Evolutionary conservation across 2,113 vertebrate species (phyloP).

Genomic region (Nothobranchius kuhntae): DNA sequence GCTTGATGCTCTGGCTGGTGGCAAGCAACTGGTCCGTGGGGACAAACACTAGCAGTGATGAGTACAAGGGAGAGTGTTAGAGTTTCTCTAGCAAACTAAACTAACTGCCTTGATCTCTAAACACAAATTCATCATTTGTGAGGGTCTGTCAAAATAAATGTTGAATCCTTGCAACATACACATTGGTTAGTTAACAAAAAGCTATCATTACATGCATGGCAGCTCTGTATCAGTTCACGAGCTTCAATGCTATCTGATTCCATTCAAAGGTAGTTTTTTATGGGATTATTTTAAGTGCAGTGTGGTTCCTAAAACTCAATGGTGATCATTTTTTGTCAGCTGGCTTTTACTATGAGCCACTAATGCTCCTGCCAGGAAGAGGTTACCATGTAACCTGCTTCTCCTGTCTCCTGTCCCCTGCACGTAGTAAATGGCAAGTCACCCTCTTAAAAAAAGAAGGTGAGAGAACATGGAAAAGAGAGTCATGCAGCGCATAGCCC

Average conservation of each 20-base stretch:
- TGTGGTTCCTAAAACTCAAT: constrained; percentile 33
- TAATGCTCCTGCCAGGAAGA: constrained; percentile 52
- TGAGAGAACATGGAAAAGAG: constrained; percentile 52
- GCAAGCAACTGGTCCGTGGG: constrained; percentile 65
- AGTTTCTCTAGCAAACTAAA: constrained; percentile 36
- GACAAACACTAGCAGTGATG: constrained; percentile 30
- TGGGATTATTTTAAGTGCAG: constrained; percentile 40
- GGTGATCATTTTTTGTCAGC: constrained; percentile 45
- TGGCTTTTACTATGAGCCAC: constrained; percentile 45
- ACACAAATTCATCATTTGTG: constrained; percentile 49
- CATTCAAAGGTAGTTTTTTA: constrained; percentile 33
- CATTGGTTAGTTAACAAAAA: no score
- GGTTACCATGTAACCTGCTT: constrained; percentile 58
- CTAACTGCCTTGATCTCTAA: constrained; percentile 20
- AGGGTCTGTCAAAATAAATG: constrained; percentile 13
- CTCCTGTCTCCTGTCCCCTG: constrained; percentile 49
- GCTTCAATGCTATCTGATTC: constrained; percentile 41
- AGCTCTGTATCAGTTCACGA: constrained; percentile 42
- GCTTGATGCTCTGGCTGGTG: constrained; percentile 49
- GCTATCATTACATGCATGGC: constrained; percentile 3
- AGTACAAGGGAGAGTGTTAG: constrained; percentile 20
- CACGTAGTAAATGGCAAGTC: constrained; percentile 63
- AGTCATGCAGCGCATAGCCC: constrained; percentile 44
- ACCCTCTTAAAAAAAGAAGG: constrained; percentile 39
- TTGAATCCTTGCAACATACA: no score